phyloP scores from a whole-genome alignment of 2,888 invertebrate genomes.

The Syrista parreyssii region DNA sequence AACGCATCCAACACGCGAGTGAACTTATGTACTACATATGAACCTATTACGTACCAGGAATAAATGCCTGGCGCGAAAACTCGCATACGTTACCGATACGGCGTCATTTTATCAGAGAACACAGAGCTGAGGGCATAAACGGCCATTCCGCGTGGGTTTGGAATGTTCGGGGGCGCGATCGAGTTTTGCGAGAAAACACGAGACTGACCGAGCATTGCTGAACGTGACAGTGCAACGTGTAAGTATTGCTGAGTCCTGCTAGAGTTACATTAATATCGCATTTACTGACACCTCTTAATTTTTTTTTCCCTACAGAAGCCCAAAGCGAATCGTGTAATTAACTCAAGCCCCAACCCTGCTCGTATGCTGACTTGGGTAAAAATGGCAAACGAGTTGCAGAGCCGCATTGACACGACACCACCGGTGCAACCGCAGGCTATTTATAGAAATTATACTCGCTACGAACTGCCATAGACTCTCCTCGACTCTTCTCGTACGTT shows the following conservation, averaged over 20 bases:
- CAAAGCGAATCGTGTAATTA: constrained; percentile 18
- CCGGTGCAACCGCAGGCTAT: constrained; percentile 21
- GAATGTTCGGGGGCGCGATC: constrained; percentile 53
- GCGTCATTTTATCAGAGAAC: background rate
- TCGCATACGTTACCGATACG: background rate
- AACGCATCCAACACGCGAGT: background rate
- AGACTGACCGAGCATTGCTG: constrained; percentile 2
- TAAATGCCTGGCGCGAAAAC: background rate
- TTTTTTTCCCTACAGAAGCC: background rate
- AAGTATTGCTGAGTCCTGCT: background rate
- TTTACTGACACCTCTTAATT: background rate
- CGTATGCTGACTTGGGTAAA: background rate
- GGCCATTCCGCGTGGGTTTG: constrained; percentile 52
- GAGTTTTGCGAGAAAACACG: constrained; percentile 41
- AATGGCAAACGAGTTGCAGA: constrained; percentile 19
- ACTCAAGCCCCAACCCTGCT: background rate
- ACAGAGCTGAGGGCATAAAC: constrained; percentile 21
- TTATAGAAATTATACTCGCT: constrained; percentile 16
- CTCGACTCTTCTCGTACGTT: background rate
- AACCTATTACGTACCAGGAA: background rate
- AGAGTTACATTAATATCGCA: background rate
- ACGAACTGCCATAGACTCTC: background rate
- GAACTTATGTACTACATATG: background rate
- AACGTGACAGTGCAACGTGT: background rate
- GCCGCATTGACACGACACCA: constrained; percentile 18